phyloP scores from a whole-genome alignment of 1,140 invertebrate genomes.

The Trigoniulus corallinus region DNA sequence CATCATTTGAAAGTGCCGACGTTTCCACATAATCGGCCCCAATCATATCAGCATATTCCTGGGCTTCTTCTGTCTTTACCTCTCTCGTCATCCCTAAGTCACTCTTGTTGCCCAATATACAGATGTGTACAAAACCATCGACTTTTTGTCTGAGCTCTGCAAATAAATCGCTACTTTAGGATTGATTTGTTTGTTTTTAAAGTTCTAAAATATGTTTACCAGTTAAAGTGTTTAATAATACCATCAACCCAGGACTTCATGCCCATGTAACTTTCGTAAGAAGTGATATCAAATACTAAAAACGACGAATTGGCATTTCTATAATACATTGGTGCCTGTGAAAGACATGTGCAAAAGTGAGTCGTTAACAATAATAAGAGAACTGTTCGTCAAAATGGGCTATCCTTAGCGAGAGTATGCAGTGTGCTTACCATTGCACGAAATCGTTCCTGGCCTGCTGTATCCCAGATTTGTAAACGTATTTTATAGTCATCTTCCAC shows the following conservation, averaged over 20 bases:
- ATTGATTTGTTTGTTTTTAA: constrained; percentile 8
- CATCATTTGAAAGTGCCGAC: constrained; percentile 54
- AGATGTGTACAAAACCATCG: constrained; percentile 24
- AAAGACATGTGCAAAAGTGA: constrained; percentile 1
- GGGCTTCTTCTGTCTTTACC: constrained; percentile 40
- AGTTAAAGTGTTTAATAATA: constrained; percentile 11
- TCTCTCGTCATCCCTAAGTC: constrained; percentile 22
- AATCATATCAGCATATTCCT: constrained; percentile 57
- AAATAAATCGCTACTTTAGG: background rate
- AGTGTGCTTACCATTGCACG: constrained; percentile 20
- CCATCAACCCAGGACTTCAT: constrained; percentile 29
- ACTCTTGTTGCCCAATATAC: constrained; percentile 27
- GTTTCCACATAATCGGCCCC: constrained; percentile 68
- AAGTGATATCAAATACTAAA: constrained; percentile 26
- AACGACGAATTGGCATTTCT: constrained; percentile 27
- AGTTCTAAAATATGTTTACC: constrained; percentile 13
- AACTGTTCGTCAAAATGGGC: background rate
- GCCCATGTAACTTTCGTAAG: constrained; percentile 23
- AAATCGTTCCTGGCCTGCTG: constrained; percentile 25
- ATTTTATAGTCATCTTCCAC: constrained; percentile 42
- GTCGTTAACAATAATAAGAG: background rate
- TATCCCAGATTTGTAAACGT: constrained; percentile 26
- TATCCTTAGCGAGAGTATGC: constrained; percentile 8
- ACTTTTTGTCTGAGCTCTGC: constrained; percentile 26
- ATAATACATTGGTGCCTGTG: constrained; percentile 29